A percentile compares a stretch with the other conserved stretches of the same genome.
Conservation (phyloP, 2,113 vertebrate species). For the Malaclemys terrapin region DNA sequence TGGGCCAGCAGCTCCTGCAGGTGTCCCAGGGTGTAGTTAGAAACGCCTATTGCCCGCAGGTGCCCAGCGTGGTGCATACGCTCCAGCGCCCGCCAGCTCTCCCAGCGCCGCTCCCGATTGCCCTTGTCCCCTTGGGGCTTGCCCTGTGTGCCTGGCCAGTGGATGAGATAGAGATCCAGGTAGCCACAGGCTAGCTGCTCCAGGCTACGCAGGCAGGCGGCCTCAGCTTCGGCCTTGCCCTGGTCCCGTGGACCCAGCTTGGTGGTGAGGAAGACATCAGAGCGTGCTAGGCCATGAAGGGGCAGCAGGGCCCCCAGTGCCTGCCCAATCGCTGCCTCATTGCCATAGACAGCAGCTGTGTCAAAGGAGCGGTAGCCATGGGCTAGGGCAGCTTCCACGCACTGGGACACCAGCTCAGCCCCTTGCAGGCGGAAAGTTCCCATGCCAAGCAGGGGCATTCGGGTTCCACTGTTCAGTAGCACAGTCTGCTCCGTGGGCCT, state of each 20-base stretch:
- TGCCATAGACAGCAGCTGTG: conserved; percentile 84
- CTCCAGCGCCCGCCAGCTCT: conserved; percentile 84
- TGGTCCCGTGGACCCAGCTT: conserved; percentile 84
- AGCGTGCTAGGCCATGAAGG: conserved; percentile 77
- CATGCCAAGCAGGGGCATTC: conserved; percentile 86
- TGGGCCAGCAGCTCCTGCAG: conserved; percentile 77
- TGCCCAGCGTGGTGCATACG: conserved; percentile 77
- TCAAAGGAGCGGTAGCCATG: conserved; percentile 85
- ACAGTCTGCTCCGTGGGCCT: conserved; percentile 38
- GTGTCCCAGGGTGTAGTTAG: conserved; percentile 85
- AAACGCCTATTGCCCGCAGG: conserved; percentile 86
- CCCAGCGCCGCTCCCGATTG: conserved; percentile 78
- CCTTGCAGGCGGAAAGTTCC: conserved; percentile 82
- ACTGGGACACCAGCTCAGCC: conserved; percentile 59
- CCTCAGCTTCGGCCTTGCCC: conserved; percentile 66
- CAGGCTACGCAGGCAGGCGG: conserved; percentile 80
- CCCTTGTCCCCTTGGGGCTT: conserved; percentile 70
- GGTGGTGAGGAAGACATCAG: conserved; percentile 85
- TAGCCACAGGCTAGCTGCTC: conserved; percentile 79
- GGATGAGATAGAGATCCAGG: conserved; percentile 87
- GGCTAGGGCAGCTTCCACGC: conserved; percentile 81
- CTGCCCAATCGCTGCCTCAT: conserved; percentile 80
- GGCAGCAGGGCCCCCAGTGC: conserved; percentile 81
- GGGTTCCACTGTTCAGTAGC: conserved; percentile 77
- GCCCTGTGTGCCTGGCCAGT: conserved; percentile 88